phyloP scores from a whole-genome alignment of 2,797 vertebrate species.

The Psittacula derbiana region DNA sequence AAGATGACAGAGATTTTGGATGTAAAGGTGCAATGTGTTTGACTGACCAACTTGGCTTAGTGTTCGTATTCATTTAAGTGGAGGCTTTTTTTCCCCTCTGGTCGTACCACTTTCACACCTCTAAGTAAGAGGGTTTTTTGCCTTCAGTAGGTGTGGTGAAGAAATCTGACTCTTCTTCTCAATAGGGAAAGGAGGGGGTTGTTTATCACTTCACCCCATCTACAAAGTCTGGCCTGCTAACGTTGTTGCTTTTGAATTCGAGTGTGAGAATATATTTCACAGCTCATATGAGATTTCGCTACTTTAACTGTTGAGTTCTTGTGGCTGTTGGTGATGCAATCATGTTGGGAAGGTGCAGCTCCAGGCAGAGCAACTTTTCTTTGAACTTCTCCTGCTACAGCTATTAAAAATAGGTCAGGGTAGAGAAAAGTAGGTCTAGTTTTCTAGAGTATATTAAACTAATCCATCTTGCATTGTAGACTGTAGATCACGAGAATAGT shows the following conservation, averaged over 20 bases:
- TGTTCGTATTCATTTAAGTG: neutral
- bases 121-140: neutral
- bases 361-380: constrained; percentile 41
- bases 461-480: neutral
- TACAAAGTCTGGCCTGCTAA: neutral
- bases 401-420: constrained; percentile 50
- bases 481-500: neutral
- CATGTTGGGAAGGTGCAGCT: constrained; percentile 42
- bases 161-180: neutral
- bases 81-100: neutral
- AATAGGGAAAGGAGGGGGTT: neutral
- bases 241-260: neutral
- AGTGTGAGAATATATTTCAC: constrained; percentile 54
- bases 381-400: constrained; percentile 38
- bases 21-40: neutral
- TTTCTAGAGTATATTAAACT: constrained; percentile 29
- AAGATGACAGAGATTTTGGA: neutral
- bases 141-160: neutral
- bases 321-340: constrained; percentile 51
- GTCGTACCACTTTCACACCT: neutral
- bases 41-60: neutral
- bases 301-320: constrained; percentile 25
- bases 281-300: neutral
- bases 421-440: constrained; percentile 12
- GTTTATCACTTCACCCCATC: constrained; percentile 27